These are phyloP conservation scores for Temnothorax longispinosus DNA, from an alignment of 1,140 invertebrate genomes.

Conservation along the genomic window DNA sequence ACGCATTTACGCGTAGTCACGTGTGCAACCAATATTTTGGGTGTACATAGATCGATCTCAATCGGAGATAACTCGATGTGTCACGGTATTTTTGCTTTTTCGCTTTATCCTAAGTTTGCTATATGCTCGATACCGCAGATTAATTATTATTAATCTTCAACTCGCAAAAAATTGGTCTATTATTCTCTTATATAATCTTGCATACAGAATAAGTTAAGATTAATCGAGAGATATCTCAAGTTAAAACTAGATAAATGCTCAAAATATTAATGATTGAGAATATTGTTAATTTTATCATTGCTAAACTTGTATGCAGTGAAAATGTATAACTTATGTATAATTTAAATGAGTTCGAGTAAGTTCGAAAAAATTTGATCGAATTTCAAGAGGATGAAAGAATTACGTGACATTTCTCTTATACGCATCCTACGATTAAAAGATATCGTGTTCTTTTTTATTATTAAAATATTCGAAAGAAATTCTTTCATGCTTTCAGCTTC, in stretches of 20 bases:
- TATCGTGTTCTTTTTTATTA: not conserved
- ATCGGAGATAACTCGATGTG: not conserved
- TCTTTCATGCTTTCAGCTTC: not conserved
- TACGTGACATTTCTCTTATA: not conserved
- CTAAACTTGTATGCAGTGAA: not conserved
- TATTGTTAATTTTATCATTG: not conserved
- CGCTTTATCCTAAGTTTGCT: not conserved
- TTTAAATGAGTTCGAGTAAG: not conserved
- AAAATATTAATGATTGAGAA: not conserved
- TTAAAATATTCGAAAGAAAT: not conserved
- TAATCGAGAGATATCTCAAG: not conserved
- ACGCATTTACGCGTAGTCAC: constrained; percentile 2
- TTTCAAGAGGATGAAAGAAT: not conserved
- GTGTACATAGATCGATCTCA: not conserved
- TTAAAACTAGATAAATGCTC: not conserved
- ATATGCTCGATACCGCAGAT: not conserved
- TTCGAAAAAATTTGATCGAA: not conserved
- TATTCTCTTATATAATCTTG: not conserved
- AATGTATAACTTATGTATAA: not conserved
- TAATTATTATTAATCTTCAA: not conserved
- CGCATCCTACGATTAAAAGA: not conserved
- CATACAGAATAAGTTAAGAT: not conserved
- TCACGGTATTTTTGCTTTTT: not conserved
- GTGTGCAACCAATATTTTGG: not conserved
- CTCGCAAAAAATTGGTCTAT: not conserved